Conservation (phyloP, 2,113 vertebrate species). For the Mionectes macconnelli region DNA sequence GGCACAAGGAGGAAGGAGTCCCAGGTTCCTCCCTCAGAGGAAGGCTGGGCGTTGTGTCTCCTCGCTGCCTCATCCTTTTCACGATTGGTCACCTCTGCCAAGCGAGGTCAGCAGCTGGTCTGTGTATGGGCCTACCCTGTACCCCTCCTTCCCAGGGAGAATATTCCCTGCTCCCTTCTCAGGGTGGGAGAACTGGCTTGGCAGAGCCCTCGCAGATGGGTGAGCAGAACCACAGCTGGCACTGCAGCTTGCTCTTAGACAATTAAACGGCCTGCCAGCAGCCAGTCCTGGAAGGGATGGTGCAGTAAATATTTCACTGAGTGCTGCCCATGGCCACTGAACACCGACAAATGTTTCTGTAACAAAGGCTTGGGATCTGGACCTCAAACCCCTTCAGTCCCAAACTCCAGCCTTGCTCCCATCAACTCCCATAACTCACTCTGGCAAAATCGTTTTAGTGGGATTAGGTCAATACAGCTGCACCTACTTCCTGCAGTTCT, state of each 20-base stretch:
- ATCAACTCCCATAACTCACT: background rate
- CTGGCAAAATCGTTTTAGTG: background rate
- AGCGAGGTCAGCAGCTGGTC: background rate
- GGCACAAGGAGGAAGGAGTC: background rate
- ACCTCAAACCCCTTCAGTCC: background rate
- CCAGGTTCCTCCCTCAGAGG: background rate
- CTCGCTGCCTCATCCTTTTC: background rate
- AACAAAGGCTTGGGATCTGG: background rate
- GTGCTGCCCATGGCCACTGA: background rate
- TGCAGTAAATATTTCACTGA: constrained; percentile 39
- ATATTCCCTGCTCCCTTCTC: background rate
- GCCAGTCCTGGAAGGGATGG: constrained; percentile 19
- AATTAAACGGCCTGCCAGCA: constrained; percentile 27
- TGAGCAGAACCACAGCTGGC: constrained; percentile 39
- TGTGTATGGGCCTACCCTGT: background rate
- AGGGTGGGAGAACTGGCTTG: background rate
- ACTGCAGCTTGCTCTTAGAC: constrained; percentile 1
- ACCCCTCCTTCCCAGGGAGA: background rate
- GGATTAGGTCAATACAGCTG: background rate
- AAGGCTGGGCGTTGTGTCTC: background rate
- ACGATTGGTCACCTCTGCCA: background rate
- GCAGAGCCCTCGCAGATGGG: constrained; percentile 22
- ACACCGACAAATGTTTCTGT: constrained; percentile 1
- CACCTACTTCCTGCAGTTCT: background rate
- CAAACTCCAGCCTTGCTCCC: background rate